Conservation (phyloP, 2,888 invertebrate species). For the Trachelus troglodyta region DNA sequence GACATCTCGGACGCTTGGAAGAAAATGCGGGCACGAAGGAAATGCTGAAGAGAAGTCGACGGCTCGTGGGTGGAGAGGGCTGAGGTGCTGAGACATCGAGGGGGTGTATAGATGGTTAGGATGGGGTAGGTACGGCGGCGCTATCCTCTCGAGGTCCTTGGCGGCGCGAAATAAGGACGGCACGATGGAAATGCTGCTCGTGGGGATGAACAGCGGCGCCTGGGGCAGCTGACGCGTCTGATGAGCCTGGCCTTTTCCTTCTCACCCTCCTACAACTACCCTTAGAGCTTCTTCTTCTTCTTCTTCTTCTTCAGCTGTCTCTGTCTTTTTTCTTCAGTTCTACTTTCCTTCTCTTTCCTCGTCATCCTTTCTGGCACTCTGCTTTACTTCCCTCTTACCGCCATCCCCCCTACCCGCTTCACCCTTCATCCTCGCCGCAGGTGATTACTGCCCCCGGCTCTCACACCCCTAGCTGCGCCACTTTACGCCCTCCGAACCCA, state of each 20-base stretch:
- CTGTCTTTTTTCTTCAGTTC: background rate
- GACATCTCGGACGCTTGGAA: background rate
- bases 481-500: conserved; percentile 14
- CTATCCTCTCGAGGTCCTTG: background rate
- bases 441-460: conserved; percentile 27
- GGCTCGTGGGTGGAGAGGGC: background rate
- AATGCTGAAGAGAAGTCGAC: background rate
- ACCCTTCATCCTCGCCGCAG: conserved; percentile 9
- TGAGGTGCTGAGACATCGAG: background rate
- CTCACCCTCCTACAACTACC: conserved; percentile 1
- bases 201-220: conserved; percentile 24
- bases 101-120: background rate
- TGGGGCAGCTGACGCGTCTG: conserved; percentile 35
- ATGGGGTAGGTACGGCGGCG: background rate
- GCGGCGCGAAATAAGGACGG: background rate
- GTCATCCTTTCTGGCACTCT: background rate
- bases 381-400: background rate
- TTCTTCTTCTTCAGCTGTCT: background rate
- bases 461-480: conserved; percentile 18
- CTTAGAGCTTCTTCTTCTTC: conserved; percentile 1
- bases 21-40: background rate
- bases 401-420: background rate
- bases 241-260: conserved; percentile 25
- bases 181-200: conserved; percentile 9
- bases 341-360: background rate